A percentile compares a stretch with the other conserved stretches of the same genome.
phyloP scores from a whole-genome alignment of 2,888 invertebrate species.

The Lypha dubia region DNA sequence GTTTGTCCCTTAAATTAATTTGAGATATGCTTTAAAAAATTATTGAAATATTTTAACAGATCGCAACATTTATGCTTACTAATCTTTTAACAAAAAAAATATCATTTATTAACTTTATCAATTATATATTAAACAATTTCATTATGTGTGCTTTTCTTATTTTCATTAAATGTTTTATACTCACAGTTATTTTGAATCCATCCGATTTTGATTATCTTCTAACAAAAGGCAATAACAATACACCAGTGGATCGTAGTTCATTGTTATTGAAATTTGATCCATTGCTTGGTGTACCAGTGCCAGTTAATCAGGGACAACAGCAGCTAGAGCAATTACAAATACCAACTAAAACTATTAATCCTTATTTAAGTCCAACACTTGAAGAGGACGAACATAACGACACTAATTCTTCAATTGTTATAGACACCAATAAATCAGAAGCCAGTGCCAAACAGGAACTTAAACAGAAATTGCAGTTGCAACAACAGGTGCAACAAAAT shows the following conservation, averaged over 20 bases:
- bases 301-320: slow-evolving; percentile 76
- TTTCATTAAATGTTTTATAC: slow-evolving; percentile 39
- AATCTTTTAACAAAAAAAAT: slow-evolving; percentile 19
- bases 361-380: slow-evolving; percentile 79
- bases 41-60: slow-evolving; percentile 35
- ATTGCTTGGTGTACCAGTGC: slow-evolving; percentile 81
- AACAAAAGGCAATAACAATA: slow-evolving; percentile 82
- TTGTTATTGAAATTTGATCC: slow-evolving; percentile 83
- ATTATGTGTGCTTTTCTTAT: slow-evolving; percentile 44
- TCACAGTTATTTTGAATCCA: slow-evolving; percentile 81
- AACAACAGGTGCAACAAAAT: slow-evolving; percentile 55
- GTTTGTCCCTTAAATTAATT: neutral
- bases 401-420: slow-evolving; percentile 77
- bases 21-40: neutral
- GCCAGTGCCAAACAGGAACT: slow-evolving; percentile 76
- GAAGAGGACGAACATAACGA: slow-evolving; percentile 81
- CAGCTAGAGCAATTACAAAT: slow-evolving; percentile 74
- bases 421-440: slow-evolving; percentile 60
- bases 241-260: slow-evolving; percentile 81
- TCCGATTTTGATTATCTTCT: slow-evolving; percentile 83
- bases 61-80: neutral
- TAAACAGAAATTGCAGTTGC: slow-evolving; percentile 71
- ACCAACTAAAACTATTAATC: slow-evolving; percentile 73
- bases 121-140: slow-evolving; percentile 36
- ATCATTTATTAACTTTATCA: slow-evolving; percentile 34